Conservation (phyloP, 2,113 vertebrate species). For the Lagenorhynchus albirostris region DNA sequence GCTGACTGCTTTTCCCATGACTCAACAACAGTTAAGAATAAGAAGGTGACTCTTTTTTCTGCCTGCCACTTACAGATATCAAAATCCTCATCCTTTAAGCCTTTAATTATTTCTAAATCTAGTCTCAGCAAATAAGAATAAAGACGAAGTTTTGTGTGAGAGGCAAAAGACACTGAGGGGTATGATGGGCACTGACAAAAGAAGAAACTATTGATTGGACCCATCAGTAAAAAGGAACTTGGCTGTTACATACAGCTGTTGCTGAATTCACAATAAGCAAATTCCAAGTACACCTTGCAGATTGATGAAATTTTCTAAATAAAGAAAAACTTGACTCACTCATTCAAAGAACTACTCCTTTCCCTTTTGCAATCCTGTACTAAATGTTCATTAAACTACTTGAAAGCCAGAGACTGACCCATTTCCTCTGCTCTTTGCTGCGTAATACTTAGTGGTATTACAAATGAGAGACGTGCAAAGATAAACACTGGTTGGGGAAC, state of each 20-base stretch:
- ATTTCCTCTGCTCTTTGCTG: conserved; percentile 64
- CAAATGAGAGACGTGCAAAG: conserved; percentile 31
- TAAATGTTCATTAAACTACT: conserved; percentile 3
- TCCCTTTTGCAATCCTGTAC: conserved; percentile 37
- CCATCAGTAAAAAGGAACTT: conserved; percentile 9
- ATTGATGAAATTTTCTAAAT: background rate
- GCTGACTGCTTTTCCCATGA: conserved; percentile 50
- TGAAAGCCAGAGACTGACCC: conserved; percentile 40
- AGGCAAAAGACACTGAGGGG: background rate
- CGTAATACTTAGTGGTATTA: conserved; percentile 29
- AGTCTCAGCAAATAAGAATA: conserved; percentile 30
- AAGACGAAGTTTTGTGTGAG: conserved; percentile 18
- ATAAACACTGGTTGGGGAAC: conserved; percentile 30
- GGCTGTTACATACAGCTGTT: background rate
- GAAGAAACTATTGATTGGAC: conserved; percentile 1
- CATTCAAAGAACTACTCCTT: background rate
- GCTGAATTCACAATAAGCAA: conserved; percentile 35
- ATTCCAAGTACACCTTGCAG: background rate
- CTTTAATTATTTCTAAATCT: conserved; percentile 26
- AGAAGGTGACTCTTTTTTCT: conserved; percentile 55
- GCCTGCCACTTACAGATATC: background rate
- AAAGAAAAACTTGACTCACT: background rate
- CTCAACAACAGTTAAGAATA: conserved; percentile 46
- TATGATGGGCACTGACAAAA: background rate
- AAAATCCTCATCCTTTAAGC: conserved; percentile 38